Evolutionary conservation across 2,888 invertebrate genomes (phyloP), one percentile per base, ranked within the genome.

Genomic region (Malachius bipustulatus): DNA sequence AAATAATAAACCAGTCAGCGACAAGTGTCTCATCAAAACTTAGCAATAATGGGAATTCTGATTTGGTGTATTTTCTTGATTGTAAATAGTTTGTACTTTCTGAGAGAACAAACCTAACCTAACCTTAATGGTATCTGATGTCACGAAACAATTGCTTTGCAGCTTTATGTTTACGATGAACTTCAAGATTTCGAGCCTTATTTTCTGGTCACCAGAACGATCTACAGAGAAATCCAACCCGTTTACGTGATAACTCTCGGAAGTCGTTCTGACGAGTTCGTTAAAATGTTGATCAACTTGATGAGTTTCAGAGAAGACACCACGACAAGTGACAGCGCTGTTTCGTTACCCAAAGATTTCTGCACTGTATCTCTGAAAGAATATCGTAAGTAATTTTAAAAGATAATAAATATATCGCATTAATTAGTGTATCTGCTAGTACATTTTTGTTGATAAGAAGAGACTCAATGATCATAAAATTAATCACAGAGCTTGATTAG

Each of bases 111-210:
- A n/a, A n/a, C n/a, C n/a, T n/a, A n/a, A n/a, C n/a, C 16, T 24
- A 30, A 28, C 9, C 16, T 26, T n/a, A 19, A 8, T 8, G n/a
- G n/a, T 19, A 19, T 19, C n/a, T 6, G 24, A 19, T 19, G n/a
- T 19, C 24, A 19, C 6, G 35, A 29, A 19, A 13, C 30, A 10
- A 35, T 35, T 42, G 26, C 38, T 43, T 49, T 53, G 26, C 49
- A 78, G 70, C 54, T 84, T 2, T 70, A 68, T 52, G 62, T 82
- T 32, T 66, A 83, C 49, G 71, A 77, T 42, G 83, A 84, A 59
- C 70, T 74, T 39, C 60, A 69, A 11, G 83, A 84, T 55, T 64
- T 70, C 1, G 62, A 65, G 0, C 75, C 77, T 0, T 72, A 75
- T 46, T 77, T 75, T 56, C 63, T 65, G 36, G 64, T 77, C 43